Evolutionary conservation across 2,113 vertebrate species (phyloP), one percentile per base, ranked within the genome.

Genomic region (Myxocyprinus asiaticus): DNA sequence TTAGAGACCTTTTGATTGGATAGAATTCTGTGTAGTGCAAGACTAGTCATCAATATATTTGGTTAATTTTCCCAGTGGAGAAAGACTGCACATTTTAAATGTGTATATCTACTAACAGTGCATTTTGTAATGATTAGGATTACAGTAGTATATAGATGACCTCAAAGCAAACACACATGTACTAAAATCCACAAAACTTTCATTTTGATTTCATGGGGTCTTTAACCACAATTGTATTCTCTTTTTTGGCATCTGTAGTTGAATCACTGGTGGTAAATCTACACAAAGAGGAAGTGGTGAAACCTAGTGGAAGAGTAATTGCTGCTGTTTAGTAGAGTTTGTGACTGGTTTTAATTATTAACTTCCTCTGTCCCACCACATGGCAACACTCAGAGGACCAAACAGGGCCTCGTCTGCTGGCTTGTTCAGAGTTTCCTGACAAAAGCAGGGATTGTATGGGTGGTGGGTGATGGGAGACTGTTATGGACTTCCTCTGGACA

Each of bases 301-400:
- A 51, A 55, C 6, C 3, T 43, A 53, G 11, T 62, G 71, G 61
- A 62, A 61, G 14, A 65, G 48, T 33, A 0, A 43, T 43, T 65
- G 62, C 62, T 65, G 51, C 22, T 48, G 68, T 58, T 63, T 77
- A 48, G 64, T 7, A 42, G 7, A 33, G n/a, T 61, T 22, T 9
- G 61, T n/a, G 43, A 51, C 74, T 73, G 80, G 42, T 53, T 33
- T 67, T 78, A 83, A 83, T 83, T 75, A 83, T 67, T 62, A 69
- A 78, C 69, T 74, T 75, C 55, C 73, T 79, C 69, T 51, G 72
- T 71, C 59, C 53, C 78, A 33, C 22, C 22, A 55, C 72, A 71
- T 71, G 64, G 44, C 43, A 61, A 14, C 42, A 15, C 14, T 77
- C 72, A 14, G 50, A 69, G 61, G 65, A 48, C 69, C 43, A n/a